A percentile compares a stretch with the other conserved stretches of the same genome.
Conservation (phyloP, 2,888 invertebrate species). For the Merodon equestris region DNA sequence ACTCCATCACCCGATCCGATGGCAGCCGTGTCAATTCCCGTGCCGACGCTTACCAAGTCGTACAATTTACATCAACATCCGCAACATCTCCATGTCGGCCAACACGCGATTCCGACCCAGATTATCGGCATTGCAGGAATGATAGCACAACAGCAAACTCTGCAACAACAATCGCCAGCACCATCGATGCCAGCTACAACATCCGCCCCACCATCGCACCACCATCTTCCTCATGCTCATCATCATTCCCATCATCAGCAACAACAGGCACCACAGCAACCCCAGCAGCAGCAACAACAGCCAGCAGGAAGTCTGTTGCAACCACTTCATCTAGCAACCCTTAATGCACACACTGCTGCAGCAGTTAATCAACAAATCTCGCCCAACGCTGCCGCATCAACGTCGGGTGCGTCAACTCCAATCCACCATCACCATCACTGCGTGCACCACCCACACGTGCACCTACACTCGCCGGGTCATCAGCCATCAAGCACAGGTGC, state of each 20-base stretch:
- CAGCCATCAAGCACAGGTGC: conserved; percentile 79
- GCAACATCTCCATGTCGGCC: not conserved
- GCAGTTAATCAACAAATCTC: conserved; percentile 63
- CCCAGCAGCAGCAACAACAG: conserved; percentile 60
- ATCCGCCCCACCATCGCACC: conserved; percentile 64
- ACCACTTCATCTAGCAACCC: conserved; percentile 54
- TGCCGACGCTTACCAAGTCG: conserved; percentile 59
- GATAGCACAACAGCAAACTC: too few species aligned
- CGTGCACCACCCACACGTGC: conserved; percentile 73
- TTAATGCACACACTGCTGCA: conserved; percentile 58
- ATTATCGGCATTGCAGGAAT: conserved; percentile 50
- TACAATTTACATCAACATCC: conserved; percentile 19
- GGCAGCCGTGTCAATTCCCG: conserved; percentile 66
- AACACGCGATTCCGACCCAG: conserved; percentile 57
- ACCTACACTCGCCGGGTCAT: conserved; percentile 74
- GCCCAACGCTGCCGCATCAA: conserved; percentile 59
- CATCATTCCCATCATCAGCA: conserved; percentile 64
- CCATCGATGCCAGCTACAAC: conserved; percentile 64
- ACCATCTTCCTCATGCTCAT: conserved; percentile 56
- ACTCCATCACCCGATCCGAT: conserved; percentile 29
- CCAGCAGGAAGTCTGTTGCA: conserved; percentile 53
- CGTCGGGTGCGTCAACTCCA: conserved; percentile 46
- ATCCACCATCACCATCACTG: conserved; percentile 72
- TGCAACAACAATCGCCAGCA: conserved; percentile 66
- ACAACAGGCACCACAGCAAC: conserved; percentile 61